Percentiles rank a stretch among this genome's conserved stretches.
Conservation (phyloP, 2,113 vertebrate genomes). For the Chaenogobius annularis region DNA sequence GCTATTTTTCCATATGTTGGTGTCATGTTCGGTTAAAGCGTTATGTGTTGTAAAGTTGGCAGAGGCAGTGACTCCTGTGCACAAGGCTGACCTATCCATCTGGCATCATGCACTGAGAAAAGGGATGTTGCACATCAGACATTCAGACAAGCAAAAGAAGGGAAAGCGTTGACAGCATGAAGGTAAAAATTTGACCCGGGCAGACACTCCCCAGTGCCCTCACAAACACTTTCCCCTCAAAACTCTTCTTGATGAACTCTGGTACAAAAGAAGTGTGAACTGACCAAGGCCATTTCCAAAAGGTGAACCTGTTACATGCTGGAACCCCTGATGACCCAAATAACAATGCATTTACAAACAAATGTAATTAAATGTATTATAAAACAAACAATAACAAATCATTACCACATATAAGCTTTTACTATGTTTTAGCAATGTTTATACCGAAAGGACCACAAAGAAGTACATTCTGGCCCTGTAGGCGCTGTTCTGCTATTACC, state of each 20-base stretch:
- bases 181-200: conserved; percentile 60
- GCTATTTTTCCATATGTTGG: conserved; percentile 58
- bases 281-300: too few species aligned
- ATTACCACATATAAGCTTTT: not conserved
- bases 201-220: conserved; percentile 33
- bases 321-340: too few species aligned
- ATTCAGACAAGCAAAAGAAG: conserved; percentile 22
- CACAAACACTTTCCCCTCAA: conserved; percentile 30
- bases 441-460: too few species aligned
- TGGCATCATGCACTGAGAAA: conserved; percentile 31
- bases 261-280: not conserved
- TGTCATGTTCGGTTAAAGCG: conserved; percentile 66
- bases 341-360: not conserved
- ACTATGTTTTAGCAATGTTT: too few species aligned
- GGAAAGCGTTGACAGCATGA: conserved; percentile 69
- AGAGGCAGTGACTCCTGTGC: conserved; percentile 59
- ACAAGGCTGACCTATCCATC: conserved; percentile 33
- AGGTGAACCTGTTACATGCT: too few species aligned
- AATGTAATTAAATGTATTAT: not conserved
- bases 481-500: conserved; percentile 44
- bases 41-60: conserved; percentile 70
- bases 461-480: conserved; percentile 21
- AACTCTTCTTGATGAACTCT: not conserved
- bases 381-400: too few species aligned
- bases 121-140: conserved; percentile 25